These are phyloP conservation scores for Pseudanteris insignis DNA, from an alignment of 2,888 invertebrate species.

Conservation along the genomic window DNA sequence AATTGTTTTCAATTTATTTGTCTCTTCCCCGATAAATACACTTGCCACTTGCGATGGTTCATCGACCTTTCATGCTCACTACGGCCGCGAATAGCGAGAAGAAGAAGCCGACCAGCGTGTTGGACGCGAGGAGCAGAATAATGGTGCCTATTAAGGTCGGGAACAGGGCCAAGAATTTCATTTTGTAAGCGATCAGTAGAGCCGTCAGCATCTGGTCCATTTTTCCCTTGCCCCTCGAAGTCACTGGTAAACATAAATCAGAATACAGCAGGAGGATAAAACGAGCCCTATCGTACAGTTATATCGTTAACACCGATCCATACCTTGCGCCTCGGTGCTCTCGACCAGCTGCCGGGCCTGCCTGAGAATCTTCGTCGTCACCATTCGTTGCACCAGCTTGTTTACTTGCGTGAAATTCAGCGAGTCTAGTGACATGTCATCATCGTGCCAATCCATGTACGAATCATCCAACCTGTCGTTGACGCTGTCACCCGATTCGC, in stretches of 20 bases:
- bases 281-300: slow-evolving; percentile 4
- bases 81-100: slow-evolving; percentile 86
- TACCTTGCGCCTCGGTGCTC: slow-evolving; percentile 13
- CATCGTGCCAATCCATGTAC: not conserved
- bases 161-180: slow-evolving; percentile 82
- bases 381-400: slow-evolving; percentile 1
- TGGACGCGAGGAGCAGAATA: slow-evolving; percentile 78
- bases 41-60: slow-evolving; percentile 31
- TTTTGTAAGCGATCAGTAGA: slow-evolving; percentile 81
- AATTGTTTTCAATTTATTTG: slow-evolving; percentile 17
- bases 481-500: slow-evolving; percentile 3
- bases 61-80: slow-evolving; percentile 72
- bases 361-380: slow-evolving; percentile 8
- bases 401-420: not conserved
- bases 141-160: slow-evolving; percentile 79
- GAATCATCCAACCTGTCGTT: slow-evolving; percentile 8
- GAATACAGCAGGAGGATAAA: not conserved
- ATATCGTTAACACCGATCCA: slow-evolving; percentile 7
- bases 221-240: slow-evolving; percentile 60
- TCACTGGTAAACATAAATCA: slow-evolving; percentile 18
- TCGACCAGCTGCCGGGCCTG: not conserved
- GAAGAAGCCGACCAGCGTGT: slow-evolving; percentile 86
- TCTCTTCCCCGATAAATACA: slow-evolving; percentile 15
- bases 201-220: slow-evolving; percentile 78
- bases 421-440: not conserved